phyloP scores from a whole-genome alignment of 2,888 invertebrate species.

The Neuroscelio doddi region DNA sequence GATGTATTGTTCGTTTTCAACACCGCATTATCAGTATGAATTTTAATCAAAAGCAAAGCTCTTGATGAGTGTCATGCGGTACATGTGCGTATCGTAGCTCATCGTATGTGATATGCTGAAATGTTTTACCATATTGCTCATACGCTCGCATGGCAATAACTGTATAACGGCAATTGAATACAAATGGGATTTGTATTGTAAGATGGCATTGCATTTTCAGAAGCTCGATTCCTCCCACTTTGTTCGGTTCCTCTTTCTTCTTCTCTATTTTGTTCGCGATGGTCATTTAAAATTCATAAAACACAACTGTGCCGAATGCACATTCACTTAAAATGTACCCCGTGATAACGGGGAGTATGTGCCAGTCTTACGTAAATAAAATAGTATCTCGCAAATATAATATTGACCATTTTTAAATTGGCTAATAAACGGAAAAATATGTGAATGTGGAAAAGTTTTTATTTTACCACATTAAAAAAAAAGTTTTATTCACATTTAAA shows the following conservation, averaged over 20 bases:
- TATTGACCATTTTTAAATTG: slow-evolving; percentile 7
- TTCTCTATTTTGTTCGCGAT: background rate
- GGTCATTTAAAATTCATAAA: slow-evolving; percentile 16
- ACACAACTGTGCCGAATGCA: slow-evolving; percentile 1
- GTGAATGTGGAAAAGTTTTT: no score
- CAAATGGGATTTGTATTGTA: slow-evolving; percentile 16
- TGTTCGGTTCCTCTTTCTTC: background rate
- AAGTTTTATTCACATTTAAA: no score
- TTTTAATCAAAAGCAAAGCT: slow-evolving; percentile 20
- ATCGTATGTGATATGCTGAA: slow-evolving; percentile 22
- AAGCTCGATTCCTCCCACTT: slow-evolving; percentile 15
- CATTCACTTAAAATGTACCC: slow-evolving; percentile 1
- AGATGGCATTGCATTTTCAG: slow-evolving; percentile 19
- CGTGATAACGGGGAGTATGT: background rate
- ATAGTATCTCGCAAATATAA: background rate
- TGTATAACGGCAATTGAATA: slow-evolving; percentile 27
- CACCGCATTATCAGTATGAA: slow-evolving; percentile 24
- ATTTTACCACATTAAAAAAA: no score
- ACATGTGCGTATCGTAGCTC: slow-evolving; percentile 25
- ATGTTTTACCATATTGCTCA: slow-evolving; percentile 29
- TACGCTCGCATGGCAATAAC: slow-evolving; percentile 21
- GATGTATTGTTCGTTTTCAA: slow-evolving; percentile 18
- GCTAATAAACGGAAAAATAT: no score
- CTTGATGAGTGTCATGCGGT: slow-evolving; percentile 17
- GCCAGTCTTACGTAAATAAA: slow-evolving; percentile 1